Base-by-base conservation (phyloP, 2,113 vertebrate genomes). In the Stegastes partitus region DNA sequence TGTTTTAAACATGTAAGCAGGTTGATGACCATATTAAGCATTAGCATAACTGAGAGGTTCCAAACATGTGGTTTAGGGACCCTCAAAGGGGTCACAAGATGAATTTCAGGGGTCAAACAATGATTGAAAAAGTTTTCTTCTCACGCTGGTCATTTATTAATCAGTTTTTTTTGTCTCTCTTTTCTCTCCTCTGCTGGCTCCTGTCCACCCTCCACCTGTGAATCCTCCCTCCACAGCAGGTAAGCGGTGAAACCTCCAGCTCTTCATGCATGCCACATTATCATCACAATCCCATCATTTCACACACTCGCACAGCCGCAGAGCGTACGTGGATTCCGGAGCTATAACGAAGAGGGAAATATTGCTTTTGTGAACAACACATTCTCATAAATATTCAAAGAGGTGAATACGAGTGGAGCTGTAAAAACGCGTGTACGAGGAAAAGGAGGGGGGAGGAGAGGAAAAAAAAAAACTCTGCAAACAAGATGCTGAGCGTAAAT, bases 321-420 rank as follows among this genome's bases (percentile, higher is more conserved):
- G 10, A 9, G 4, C 37, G 37, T 39, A 42, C 39, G 15, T 79
- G 79, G 63, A 70, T 84, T 79, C 65, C 72, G 19, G 1, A 82
- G 85, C 72, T 72, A 50, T 71, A 84, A 80, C 72, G 47, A 81
- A 74, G 81, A 74, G 68, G 83, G 81, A 81, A 81, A 79, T 87
- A 77, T 85, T 74, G 83, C 82, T 79, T n/a, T 81, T 79, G 83
- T 81, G 85, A 81, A 86, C 82, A 89, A 85, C 87, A 84, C 81
- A 54, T 74, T 57, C 81, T 92, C 90, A 92, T 93, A 76, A 91
- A 91, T 93, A 93, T 93, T 85, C 75, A 90, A 79, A 62, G 73
- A 34, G 77, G 16, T 25, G 70, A 49, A 84, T 75, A 44, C 47
- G 59, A 68, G 85, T 54, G 68, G 18, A 88, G 90, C 89, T 86